Evolutionary conservation across 2,888 invertebrate genomes (phyloP).

Genomic region (Macaria liturata): DNA sequence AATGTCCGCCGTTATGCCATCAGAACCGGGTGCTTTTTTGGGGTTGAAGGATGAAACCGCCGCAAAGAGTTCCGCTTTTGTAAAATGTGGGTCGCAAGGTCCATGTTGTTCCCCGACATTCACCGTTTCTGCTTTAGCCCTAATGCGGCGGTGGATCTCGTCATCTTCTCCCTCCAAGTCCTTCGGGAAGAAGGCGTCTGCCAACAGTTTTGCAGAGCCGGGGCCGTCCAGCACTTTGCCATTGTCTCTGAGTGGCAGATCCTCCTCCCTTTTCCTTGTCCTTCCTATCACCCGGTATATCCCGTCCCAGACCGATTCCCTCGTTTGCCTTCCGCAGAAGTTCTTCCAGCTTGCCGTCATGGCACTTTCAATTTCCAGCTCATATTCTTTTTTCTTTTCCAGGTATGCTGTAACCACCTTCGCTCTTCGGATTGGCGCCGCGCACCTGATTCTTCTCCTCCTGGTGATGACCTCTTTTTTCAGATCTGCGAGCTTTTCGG

Average conservation of each 20-base stretch:
- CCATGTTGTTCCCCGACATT: background rate
- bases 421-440: too few relatives aligned
- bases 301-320: slow-evolving; percentile 25
- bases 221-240: too few relatives aligned
- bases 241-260: too few relatives aligned
- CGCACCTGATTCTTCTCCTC: slow-evolving; percentile 15
- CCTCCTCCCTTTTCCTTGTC: too few relatives aligned
- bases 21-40: slow-evolving; percentile 17
- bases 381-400: slow-evolving; percentile 7
- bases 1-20: slow-evolving; percentile 17
- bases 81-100: slow-evolving; percentile 4
- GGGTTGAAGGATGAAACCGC: slow-evolving; percentile 8
- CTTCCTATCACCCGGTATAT: too few relatives aligned
- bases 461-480: background rate
- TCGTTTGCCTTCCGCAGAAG: slow-evolving; percentile 25
- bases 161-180: too few relatives aligned
- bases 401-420: slow-evolving; percentile 1
- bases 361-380: too few relatives aligned
- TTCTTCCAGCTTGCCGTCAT: slow-evolving; percentile 19
- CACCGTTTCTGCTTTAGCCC: background rate
- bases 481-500: slow-evolving; percentile 6
- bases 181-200: too few relatives aligned
- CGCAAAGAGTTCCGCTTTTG: background rate
- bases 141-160: background rate
- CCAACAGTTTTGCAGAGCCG: too few relatives aligned